These are phyloP conservation scores for Neomonachus schauinslandi DNA, from an alignment of 2,113 vertebrate species.

Conservation along the genomic window DNA sequence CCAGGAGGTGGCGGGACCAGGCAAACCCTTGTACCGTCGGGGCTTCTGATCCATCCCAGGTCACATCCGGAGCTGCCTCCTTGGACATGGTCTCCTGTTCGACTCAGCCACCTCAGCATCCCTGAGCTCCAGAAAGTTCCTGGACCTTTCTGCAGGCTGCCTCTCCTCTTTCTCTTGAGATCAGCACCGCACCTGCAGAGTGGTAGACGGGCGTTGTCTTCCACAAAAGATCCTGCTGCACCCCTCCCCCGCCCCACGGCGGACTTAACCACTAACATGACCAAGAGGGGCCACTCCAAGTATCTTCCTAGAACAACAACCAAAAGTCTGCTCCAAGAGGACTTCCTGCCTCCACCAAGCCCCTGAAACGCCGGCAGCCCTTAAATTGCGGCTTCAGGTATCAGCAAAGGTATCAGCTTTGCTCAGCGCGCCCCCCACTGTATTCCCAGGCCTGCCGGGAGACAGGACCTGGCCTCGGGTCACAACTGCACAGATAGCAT, in stretches of 20 bases:
- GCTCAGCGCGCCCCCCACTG: not conserved
- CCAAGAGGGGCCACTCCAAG: not conserved
- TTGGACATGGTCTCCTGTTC: not conserved
- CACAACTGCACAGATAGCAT: not conserved
- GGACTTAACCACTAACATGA: not conserved
- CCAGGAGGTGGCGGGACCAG: not conserved
- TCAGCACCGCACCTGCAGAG: not conserved
- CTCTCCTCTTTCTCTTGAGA: not conserved
- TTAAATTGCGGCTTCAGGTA: not conserved
- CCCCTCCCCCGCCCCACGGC: not conserved
- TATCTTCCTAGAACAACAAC: not conserved
- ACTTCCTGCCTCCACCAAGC: not conserved
- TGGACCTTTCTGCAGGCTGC: not conserved
- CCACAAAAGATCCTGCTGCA: not conserved
- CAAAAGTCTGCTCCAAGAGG: conserved; percentile 2
- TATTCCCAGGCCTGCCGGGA: not conserved
- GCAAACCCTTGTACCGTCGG: not conserved
- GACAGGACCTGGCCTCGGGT: not conserved
- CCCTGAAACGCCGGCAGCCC: not conserved
- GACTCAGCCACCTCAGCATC: not conserved
- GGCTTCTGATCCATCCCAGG: not conserved
- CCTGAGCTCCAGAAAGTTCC: not conserved
- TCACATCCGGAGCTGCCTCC: not conserved
- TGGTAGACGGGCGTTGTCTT: not conserved
- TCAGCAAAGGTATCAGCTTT: not conserved